These are phyloP conservation scores for Antitype chi DNA, from an alignment of 2,888 invertebrate species.

Conservation along the genomic window DNA sequence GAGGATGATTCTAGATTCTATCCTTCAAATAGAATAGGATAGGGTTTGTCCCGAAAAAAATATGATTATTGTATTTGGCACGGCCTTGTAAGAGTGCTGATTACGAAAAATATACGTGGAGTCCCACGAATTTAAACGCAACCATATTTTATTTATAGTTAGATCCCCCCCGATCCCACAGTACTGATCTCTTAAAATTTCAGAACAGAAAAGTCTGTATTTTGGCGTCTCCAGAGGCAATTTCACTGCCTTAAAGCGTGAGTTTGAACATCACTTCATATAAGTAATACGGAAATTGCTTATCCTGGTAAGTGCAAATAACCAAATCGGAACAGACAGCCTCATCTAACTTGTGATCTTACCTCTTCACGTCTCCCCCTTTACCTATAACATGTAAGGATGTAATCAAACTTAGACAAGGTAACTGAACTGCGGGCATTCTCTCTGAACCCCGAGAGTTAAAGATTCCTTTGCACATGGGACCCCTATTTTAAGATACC, in stretches of 20 bases:
- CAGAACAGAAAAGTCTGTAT: not conserved
- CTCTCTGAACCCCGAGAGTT: conserved; percentile 3
- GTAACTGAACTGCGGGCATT: conserved; percentile 22
- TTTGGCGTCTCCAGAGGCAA: not conserved
- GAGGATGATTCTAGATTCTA: too few species aligned
- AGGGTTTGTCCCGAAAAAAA: too few species aligned
- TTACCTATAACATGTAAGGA: not conserved
- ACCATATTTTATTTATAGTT: too few species aligned
- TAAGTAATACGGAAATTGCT: conserved; percentile 10
- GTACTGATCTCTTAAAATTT: not conserved
- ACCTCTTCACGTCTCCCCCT: not conserved
- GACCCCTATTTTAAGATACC: conserved; percentile 48
- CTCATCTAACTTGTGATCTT: conserved; percentile 32
- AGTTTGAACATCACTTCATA: conserved; percentile 1
- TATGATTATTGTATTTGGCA: too few species aligned
- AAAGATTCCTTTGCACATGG: conserved; percentile 27
- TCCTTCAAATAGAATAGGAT: too few species aligned
- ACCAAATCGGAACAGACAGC: conserved; percentile 15
- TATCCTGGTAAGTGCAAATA: conserved; percentile 8
- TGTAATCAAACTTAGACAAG: conserved; percentile 37
- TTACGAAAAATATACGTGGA: too few species aligned
- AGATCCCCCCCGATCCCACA: too few species aligned
- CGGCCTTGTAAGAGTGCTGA: too few species aligned
- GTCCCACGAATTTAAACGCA: too few species aligned
- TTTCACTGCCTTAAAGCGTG: not conserved